phyloP scores from a whole-genome alignment of 2,888 invertebrate genomes.

The Mesorhabditis belari region DNA sequence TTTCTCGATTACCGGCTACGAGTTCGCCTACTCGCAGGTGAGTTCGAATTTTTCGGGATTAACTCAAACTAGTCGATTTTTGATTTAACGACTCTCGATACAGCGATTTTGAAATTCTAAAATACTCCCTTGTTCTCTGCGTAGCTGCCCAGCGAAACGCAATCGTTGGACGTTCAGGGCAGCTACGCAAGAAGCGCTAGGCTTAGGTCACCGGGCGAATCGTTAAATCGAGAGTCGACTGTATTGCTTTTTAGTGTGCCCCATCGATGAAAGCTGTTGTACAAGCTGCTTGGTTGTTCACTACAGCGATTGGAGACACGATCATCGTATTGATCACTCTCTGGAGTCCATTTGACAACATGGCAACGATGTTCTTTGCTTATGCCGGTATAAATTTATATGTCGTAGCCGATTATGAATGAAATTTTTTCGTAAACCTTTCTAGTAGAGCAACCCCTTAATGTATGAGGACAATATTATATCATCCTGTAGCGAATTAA shows the following conservation, averaged over 20 bases:
- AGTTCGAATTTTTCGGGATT: not conserved
- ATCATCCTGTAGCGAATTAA: no score
- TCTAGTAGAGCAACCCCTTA: no score
- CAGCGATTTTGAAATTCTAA: no score
- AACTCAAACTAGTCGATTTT: not conserved
- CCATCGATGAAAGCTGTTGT: constrained; percentile 86
- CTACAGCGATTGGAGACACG: constrained; percentile 85
- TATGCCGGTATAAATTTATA: constrained; percentile 26
- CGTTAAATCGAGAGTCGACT: no score
- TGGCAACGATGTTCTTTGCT: constrained; percentile 40
- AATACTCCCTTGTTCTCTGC: no score
- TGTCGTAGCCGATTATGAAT: not conserved
- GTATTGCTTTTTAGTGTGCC: constrained; percentile 76
- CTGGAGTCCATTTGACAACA: constrained; percentile 33
- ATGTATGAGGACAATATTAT: no score
- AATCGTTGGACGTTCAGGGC: no score
- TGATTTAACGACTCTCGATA: no score
- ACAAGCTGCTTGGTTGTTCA: constrained; percentile 82
- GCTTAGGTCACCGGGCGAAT: not conserved
- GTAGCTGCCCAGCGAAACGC: no score
- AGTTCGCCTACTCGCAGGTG: constrained; percentile 53
- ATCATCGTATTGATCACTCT: constrained; percentile 75
- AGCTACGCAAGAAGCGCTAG: not conserved
- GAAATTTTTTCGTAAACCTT: no score
- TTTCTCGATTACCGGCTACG: constrained; percentile 57